Conservation (phyloP, 2,797 vertebrate species). For the Babyrousa celebensis region DNA sequence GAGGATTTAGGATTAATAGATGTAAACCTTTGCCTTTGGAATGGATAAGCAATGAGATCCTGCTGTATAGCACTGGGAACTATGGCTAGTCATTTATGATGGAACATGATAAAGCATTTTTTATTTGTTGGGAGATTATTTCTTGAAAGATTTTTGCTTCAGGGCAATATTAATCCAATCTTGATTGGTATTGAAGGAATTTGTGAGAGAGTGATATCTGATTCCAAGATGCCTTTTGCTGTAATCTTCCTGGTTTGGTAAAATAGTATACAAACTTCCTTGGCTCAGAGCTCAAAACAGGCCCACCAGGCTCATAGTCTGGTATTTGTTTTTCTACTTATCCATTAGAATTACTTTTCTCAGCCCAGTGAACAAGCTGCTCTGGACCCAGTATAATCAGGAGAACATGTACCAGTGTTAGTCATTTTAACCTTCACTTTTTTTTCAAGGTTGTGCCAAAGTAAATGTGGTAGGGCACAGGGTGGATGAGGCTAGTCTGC, state of each 20-base stretch:
- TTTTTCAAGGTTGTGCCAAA: background rate
- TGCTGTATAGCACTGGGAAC: no score
- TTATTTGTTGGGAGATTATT: background rate
- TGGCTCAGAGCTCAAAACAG: background rate
- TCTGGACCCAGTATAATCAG: background rate
- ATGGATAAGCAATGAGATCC: no score
- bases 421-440: background rate
- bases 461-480: background rate
- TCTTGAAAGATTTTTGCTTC: background rate
- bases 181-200: background rate
- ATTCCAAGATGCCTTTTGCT: background rate
- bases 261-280: background rate
- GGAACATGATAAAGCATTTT: no score
- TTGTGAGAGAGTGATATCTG: background rate
- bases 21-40: no score
- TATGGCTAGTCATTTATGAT: no score
- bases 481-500: background rate
- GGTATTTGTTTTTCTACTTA: slow-evolving; percentile 8
- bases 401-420: background rate
- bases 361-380: background rate
- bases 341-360: background rate
- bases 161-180: background rate
- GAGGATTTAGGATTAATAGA: no score
- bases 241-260: background rate
- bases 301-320: background rate